These are phyloP conservation scores for Drosophila flavopinicola DNA, from an alignment of 2,888 invertebrate species.

Conservation along the genomic window DNA sequence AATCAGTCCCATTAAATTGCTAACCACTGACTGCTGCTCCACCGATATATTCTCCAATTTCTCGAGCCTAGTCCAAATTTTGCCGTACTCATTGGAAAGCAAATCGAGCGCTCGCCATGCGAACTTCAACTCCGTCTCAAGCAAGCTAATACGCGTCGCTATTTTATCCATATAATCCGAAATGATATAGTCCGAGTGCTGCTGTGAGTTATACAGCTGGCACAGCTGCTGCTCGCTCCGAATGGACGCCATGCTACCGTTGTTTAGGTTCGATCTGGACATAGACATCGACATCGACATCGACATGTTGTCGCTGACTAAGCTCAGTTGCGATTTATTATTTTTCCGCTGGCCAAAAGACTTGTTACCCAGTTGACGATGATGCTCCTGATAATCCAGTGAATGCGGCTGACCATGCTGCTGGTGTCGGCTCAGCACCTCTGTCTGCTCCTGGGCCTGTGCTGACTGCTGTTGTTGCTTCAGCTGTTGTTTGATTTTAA, in stretches of 20 bases:
- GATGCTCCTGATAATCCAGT: not conserved
- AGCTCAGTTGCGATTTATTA: slow-evolving; percentile 39
- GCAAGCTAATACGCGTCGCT: slow-evolving; percentile 92
- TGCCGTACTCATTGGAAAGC: slow-evolving; percentile 95
- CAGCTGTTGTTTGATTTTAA: slow-evolving; percentile 63
- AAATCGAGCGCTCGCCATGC: slow-evolving; percentile 96
- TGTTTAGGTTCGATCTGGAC: slow-evolving; percentile 27
- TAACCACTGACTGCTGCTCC: slow-evolving; percentile 96
- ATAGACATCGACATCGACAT: slow-evolving; percentile 39
- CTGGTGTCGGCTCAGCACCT: no score
- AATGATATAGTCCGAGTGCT: slow-evolving; percentile 90
- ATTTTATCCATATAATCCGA: slow-evolving; percentile 96
- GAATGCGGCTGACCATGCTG: slow-evolving; percentile 2
- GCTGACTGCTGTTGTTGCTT: slow-evolving; percentile 38
- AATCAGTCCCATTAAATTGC: slow-evolving; percentile 88
- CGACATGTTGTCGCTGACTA: slow-evolving; percentile 23
- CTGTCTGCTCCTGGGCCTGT: not conserved
- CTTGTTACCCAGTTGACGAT: slow-evolving; percentile 23
- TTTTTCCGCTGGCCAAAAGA: slow-evolving; percentile 25
- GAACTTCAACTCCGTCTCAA: slow-evolving; percentile 95
- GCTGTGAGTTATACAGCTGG: slow-evolving; percentile 84
- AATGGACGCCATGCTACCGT: slow-evolving; percentile 70
- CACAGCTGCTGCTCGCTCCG: slow-evolving; percentile 82
- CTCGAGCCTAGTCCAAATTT: slow-evolving; percentile 96
- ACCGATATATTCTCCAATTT: slow-evolving; percentile 93